phyloP scores from a whole-genome alignment of 1,140 invertebrate genomes.

The Drosophila obscura region DNA sequence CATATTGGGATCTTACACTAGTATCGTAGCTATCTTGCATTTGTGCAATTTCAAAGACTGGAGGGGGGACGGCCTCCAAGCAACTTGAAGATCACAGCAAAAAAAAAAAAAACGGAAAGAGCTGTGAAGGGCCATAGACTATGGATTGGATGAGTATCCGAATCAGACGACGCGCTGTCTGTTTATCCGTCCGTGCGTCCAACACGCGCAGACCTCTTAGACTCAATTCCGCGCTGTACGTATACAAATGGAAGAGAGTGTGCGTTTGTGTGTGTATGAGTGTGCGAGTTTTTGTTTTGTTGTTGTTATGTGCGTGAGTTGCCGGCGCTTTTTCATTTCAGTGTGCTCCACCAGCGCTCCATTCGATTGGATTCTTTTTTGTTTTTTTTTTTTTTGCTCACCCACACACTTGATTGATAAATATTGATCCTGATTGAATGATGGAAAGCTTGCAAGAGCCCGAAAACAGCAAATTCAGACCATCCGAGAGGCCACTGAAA shows the following conservation, averaged over 20 bases:
- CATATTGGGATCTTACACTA: background rate
- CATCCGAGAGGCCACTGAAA: constrained; percentile 33
- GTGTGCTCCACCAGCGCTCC: background rate
- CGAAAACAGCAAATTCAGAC: constrained; percentile 36
- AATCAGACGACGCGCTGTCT: constrained; percentile 49
- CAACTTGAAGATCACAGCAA: constrained; percentile 16
- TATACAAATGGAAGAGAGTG: constrained; percentile 9
- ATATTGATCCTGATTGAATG: constrained; percentile 82
- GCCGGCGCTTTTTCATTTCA: constrained; percentile 22
- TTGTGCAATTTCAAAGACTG: no score
- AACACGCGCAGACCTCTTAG: constrained; percentile 72
- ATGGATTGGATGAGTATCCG: constrained; percentile 3
- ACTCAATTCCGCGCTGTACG: constrained; percentile 40
- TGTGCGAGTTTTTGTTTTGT: constrained; percentile 8
- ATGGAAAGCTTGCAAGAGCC: constrained; percentile 74
- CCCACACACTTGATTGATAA: constrained; percentile 70
- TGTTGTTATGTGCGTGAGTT: constrained; percentile 34
- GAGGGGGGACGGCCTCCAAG: background rate
- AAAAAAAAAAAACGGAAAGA: background rate
- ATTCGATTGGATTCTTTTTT: constrained; percentile 23
- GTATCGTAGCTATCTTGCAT: constrained; percentile 1
- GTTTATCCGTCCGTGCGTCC: constrained; percentile 55
- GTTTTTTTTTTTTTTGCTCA: constrained; percentile 20
- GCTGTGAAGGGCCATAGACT: constrained; percentile 26
- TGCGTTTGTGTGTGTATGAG: constrained; percentile 6